These are phyloP conservation scores for Tanytarsus gracilentus DNA, from an alignment of 2,888 invertebrate genomes.

Conservation along the genomic window DNA sequence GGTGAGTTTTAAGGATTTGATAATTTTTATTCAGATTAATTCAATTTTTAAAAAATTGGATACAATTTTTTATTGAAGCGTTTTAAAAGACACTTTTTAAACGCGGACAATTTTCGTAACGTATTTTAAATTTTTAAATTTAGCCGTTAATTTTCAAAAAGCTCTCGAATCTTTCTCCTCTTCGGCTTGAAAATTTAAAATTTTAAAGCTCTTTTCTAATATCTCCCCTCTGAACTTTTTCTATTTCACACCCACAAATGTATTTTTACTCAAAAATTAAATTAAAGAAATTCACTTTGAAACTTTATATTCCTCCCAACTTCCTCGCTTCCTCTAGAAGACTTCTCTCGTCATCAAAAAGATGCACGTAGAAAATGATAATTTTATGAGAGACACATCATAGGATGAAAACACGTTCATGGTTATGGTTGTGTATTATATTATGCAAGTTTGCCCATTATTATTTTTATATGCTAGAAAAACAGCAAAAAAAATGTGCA, in stretches of 20 bases:
- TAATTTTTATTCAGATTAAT: background rate
- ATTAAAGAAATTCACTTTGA: background rate
- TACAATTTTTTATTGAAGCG: too few relatives aligned
- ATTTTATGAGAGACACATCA: constrained; percentile 29
- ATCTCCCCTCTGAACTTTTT: too few relatives aligned
- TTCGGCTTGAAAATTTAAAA: too few relatives aligned
- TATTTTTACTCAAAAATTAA: too few relatives aligned
- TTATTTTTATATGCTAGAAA: background rate
- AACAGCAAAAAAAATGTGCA: background rate
- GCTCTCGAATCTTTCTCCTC: too few relatives aligned
- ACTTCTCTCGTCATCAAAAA: background rate
- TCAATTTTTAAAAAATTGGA: background rate
- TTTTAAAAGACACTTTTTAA: too few relatives aligned
- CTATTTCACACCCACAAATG: too few relatives aligned
- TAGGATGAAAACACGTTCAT: constrained; percentile 26
- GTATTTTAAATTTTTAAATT: too few relatives aligned
- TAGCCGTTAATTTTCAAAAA: too few relatives aligned
- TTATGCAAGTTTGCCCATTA: background rate
- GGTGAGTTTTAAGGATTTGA: background rate
- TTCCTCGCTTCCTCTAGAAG: background rate
- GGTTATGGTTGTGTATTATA: background rate
- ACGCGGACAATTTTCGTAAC: too few relatives aligned
- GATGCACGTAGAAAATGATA: constrained; percentile 29
- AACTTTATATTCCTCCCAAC: background rate
- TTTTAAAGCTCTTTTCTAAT: too few relatives aligned